These are phyloP conservation scores for Magallana angulata DNA, from an alignment of 1,140 invertebrate species.

Conservation along the genomic window DNA sequence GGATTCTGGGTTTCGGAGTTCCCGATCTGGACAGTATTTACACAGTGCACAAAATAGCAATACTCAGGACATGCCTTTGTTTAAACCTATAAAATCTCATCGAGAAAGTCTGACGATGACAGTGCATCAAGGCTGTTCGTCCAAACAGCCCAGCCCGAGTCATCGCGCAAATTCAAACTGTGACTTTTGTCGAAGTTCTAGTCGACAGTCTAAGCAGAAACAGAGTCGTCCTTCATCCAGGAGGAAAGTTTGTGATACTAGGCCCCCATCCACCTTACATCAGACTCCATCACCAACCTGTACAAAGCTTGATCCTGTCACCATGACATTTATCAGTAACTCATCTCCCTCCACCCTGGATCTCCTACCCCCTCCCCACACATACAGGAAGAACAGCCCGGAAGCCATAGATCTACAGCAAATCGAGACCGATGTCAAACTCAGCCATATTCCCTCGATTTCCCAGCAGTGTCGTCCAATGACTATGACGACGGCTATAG, in stretches of 20 bases:
- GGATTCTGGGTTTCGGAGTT: conserved; percentile 72
- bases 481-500: conserved; percentile 55
- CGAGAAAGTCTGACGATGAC: conserved; percentile 23
- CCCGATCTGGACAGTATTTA: conserved; percentile 66
- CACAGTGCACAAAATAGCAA: conserved; percentile 60
- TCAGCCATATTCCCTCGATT: conserved; percentile 48
- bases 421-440: conserved; percentile 50
- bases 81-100: conserved; percentile 59
- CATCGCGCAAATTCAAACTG: conserved; percentile 5
- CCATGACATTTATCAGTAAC: conserved; percentile 22
- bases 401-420: conserved; percentile 51
- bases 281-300: conserved; percentile 21
- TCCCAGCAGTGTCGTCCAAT: conserved; percentile 45
- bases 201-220: conserved; percentile 40
- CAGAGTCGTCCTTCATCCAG: conserved; percentile 21
- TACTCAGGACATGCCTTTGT: conserved; percentile 63
- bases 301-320: conserved; percentile 30
- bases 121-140: not conserved
- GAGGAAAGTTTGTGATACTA: conserved; percentile 16
- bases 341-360: not conserved
- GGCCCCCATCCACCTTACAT: conserved; percentile 16
- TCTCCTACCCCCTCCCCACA: not conserved
- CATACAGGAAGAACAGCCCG: not conserved
- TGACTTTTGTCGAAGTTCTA: conserved; percentile 42
- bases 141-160: not conserved